phyloP scores from a whole-genome alignment of 2,888 invertebrate species.

The Clepsis dumicolana region DNA sequence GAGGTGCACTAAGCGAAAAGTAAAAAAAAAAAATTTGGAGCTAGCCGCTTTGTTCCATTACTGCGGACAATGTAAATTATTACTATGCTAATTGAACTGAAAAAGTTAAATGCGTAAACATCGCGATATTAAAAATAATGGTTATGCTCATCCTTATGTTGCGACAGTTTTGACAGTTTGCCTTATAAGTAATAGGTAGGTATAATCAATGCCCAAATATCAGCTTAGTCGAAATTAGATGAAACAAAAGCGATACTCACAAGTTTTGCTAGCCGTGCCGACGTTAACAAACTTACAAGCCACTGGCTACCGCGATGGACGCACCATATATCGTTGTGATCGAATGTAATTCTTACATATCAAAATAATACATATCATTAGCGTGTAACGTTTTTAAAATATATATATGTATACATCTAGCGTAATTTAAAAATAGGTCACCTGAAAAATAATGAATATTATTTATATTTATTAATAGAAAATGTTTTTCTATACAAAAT shows the following conservation, averaged over 20 bases:
- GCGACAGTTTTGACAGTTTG: too few species aligned
- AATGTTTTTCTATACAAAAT: conserved; percentile 45
- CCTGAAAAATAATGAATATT: conserved; percentile 59
- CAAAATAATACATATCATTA: conserved; percentile 76
- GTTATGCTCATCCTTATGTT: too few species aligned
- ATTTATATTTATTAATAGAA: conserved; percentile 55
- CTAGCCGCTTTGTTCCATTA: neutral
- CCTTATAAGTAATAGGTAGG: too few species aligned
- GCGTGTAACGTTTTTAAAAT: conserved; percentile 74
- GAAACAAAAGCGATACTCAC: neutral
- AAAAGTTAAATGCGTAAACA: too few species aligned
- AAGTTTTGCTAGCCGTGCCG: neutral
- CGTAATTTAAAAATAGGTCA: conserved; percentile 63
- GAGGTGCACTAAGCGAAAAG: neutral
- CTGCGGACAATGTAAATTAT: neutral
- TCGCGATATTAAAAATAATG: too few species aligned
- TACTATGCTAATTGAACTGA: too few species aligned
- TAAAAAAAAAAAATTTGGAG: neutral
- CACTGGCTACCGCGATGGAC: conserved; percentile 40
- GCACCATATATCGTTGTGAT: conserved; percentile 70
- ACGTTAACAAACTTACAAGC: neutral
- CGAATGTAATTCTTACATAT: conserved; percentile 68
- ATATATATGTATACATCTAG: conserved; percentile 83
- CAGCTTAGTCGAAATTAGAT: neutral
- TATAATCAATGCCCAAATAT: too few species aligned